These are phyloP conservation scores for rat (Rattus norvegicus) DNA, from an alignment of 2,113 vertebrate genomes.

Conservation along the genomic window GRCr8 NC_086024.1:135841501-135842000, in stretches of 20 bases:
- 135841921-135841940: too few relatives aligned
- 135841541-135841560: not conserved
- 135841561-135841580: not conserved
- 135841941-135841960: not conserved
- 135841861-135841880: not conserved
- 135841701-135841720: not conserved
- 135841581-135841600: not conserved
- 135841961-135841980: not conserved
- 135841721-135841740: not conserved
- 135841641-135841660: not conserved
- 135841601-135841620: too few relatives aligned
- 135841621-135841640: not conserved
- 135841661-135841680: too few relatives aligned
- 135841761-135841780: too few relatives aligned
- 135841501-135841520: accelerated
- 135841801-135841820: not conserved
- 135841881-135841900: not conserved
- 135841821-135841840: not conserved
- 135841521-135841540: not conserved
- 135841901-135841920: not conserved
- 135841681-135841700: not conserved
- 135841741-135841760: too few relatives aligned
- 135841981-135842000: not conserved
- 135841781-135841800: not conserved
- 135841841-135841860: not conserved